Base-by-base conservation (phyloP, 2,888 invertebrate genomes). In the Leptinotarsa haldemani region DNA sequence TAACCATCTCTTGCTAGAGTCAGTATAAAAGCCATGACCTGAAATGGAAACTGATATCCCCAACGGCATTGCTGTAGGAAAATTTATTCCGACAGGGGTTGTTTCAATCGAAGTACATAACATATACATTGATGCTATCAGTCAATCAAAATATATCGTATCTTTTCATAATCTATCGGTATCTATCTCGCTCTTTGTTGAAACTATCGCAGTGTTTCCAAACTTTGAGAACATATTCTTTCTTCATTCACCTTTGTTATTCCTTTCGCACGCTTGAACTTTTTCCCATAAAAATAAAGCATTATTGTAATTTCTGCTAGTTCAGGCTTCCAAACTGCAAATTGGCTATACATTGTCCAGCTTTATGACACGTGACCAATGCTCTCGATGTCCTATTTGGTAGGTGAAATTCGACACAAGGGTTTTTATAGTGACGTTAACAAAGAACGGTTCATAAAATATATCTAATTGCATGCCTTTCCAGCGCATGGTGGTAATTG, bases 301-400 rank as follows among this genome's bases (percentile, higher is more conserved):
- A 61, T 73, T 69, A 73, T 73, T 66, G 66, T 69, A 58, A 61
- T 47, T 65, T 47, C 63, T 66, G 65, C 65, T 22, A 75, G 77
- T 73, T 73, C 75, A 67, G 70, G 69, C 74, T 75, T 71, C 65
- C 68, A 77, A 77, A 77, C 79, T 76, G 78, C 78, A 77, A 81
- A 79, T 78, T 79, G 76, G 78, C 78, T 74, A 40, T 61, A 73
- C 73, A 75, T 74, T 72, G 50, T 52, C 71, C 73, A 56, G 71
- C 77, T 78, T 80, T 79, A 81, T 80, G 81, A 75, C 78, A 78
- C 80, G 80, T 78, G 74, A 80, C 81, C 80, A 75, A 79, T 78
- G 77, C 71, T 74, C 69, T 64, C 46, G 56, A 76, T 69, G 25
- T 25, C 25, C 69, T 65, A 40, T 69, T 65, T 56, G 48, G 58